A percentile compares a stretch with the other conserved stretches of the same genome.
Evolutionary conservation across 2,797 vertebrate genomes (phyloP).

Genomic region (Eulemur albifrons): DNA sequence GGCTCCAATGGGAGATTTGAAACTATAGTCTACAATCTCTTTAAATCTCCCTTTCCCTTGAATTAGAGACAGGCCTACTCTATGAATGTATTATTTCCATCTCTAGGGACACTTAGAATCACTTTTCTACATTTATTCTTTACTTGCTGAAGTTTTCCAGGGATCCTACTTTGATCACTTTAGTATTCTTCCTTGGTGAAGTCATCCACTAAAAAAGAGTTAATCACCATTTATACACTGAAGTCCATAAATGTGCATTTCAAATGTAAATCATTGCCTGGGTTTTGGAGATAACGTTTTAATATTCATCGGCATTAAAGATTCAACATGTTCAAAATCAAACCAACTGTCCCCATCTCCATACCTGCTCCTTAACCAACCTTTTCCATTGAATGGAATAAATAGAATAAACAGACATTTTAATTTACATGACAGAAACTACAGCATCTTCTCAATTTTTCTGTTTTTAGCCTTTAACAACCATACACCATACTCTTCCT

Average conservation of each 20-base stretch:
- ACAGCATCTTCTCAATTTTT: not conserved
- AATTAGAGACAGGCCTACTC: not conserved
- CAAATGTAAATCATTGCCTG: not conserved
- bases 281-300: not conserved
- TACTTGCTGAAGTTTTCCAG: conserved; percentile 54
- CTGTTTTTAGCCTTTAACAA: not conserved
- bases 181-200: not conserved
- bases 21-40: not conserved
- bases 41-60: not conserved
- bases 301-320: not conserved
- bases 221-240: not conserved
- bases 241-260: not conserved
- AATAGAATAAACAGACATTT: not conserved
- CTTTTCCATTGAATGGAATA: not conserved
- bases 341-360: not conserved
- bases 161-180: not conserved
- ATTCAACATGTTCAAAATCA: not conserved
- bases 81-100: not conserved
- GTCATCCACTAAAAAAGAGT: not conserved
- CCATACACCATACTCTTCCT: too few species aligned
- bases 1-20: not conserved
- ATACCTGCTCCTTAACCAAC: not conserved
- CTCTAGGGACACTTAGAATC: not conserved
- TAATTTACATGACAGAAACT: not conserved
- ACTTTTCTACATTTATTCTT: conserved; percentile 17